Percentiles rank a stretch among this genome's conserved stretches.
Conservation (phyloP, 2,797 vertebrate genomes). For the Sebastes cheni region DNA sequence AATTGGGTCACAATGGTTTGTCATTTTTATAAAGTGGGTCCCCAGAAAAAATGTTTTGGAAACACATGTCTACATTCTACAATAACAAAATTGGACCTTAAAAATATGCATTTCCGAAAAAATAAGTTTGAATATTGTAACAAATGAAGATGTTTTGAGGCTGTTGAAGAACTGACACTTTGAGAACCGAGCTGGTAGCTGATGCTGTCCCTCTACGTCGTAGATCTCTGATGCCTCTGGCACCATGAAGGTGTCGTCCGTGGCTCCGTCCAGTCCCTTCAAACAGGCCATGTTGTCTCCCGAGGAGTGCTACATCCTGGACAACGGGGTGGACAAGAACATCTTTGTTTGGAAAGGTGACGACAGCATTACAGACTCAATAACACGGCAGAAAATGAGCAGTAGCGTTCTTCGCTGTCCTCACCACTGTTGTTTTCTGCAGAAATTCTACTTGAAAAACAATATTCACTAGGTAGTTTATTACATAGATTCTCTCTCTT, state of each 20-base stretch:
- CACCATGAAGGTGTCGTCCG: slow-evolving; percentile 72
- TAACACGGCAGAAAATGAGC: background rate
- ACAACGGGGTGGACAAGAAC: slow-evolving; percentile 80
- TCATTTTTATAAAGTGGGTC: too few species aligned
- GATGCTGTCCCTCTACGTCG: background rate
- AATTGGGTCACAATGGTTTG: too few species aligned
- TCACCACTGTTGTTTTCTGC: background rate
- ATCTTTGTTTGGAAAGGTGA: slow-evolving; percentile 88
- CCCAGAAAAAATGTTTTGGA: too few species aligned
- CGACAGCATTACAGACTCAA: background rate
- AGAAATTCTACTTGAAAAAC: background rate
- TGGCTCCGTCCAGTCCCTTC: slow-evolving; percentile 81
- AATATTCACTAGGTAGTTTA: background rate
- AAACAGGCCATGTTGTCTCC: slow-evolving; percentile 79
- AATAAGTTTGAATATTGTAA: background rate
- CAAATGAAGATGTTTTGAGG: background rate
- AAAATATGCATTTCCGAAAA: background rate
- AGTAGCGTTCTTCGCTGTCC: background rate
- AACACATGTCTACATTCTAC: background rate
- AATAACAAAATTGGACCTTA: background rate
- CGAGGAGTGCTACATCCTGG: slow-evolving; percentile 84
- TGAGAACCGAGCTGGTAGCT: background rate
- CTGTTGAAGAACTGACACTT: background rate
- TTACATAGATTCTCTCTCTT: background rate
- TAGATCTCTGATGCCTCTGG: slow-evolving; percentile 85